phyloP scores from a whole-genome alignment of 2,113 vertebrate genomes.

The Enhydra lutris region DNA sequence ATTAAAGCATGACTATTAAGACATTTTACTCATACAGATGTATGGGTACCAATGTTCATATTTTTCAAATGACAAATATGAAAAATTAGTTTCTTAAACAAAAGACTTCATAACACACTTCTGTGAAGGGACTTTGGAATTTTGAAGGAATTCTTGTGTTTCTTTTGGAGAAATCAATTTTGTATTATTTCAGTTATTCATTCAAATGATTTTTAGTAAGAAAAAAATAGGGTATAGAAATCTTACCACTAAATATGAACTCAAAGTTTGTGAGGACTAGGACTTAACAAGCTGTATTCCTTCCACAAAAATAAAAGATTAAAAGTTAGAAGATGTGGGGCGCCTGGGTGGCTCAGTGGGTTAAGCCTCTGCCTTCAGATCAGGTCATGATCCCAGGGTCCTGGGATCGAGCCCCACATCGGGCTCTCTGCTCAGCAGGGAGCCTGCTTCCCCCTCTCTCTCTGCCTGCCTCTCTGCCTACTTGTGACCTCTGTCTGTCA shows the following conservation, averaged over 20 bases:
- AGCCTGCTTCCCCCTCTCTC: no score
- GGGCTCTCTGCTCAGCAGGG: no score
- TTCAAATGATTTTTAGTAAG: conserved; percentile 3
- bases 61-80: neutral
- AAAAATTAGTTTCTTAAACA: neutral
- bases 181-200: neutral
- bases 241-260: neutral
- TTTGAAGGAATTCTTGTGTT: neutral
- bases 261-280: neutral
- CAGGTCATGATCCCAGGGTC: no score
- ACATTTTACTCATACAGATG: neutral
- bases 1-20: neutral
- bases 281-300: neutral
- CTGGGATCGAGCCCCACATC: no score
- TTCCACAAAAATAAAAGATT: neutral
- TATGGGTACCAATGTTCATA: neutral
- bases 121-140: neutral
- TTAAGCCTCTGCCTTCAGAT: no score
- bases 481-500: no score
- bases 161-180: neutral
- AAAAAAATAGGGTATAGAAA: neutral
- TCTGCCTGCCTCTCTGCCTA: no score
- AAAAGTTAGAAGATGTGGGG: neutral
- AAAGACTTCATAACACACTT: neutral
- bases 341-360: no score